These are phyloP conservation scores for Chrysochloris asiatica DNA, from an alignment of 2,113 vertebrate genomes.

Conservation along the genomic window DNA sequence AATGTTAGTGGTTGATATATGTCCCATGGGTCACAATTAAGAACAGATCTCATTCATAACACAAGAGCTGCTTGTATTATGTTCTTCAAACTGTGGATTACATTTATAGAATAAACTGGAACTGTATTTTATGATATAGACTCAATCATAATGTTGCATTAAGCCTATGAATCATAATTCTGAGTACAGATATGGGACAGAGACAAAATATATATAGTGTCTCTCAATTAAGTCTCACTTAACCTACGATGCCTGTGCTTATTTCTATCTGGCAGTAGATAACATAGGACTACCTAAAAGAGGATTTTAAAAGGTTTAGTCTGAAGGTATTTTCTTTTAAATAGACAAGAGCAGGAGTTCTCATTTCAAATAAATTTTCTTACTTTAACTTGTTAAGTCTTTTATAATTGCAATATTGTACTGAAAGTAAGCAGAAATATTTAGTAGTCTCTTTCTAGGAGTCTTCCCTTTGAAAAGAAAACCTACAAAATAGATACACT, in stretches of 20 bases:
- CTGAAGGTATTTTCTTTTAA: slow-evolving; percentile 51
- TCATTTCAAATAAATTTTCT: slow-evolving; percentile 17
- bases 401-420: slow-evolving; percentile 18
- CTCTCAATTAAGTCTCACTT: not conserved
- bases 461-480: not conserved
- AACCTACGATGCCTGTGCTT: not conserved
- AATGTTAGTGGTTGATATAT: no score
- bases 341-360: not conserved
- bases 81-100: not conserved
- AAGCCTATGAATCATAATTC: not conserved
- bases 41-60: no score
- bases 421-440: slow-evolving; percentile 25
- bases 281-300: not conserved
- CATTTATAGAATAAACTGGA: not conserved
- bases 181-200: not conserved
- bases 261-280: not conserved
- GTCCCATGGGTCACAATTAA: no score
- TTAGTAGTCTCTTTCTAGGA: not conserved
- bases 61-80: not conserved
- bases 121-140: not conserved
- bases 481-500: not conserved
- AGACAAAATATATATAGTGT: not conserved
- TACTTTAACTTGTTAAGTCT: not conserved
- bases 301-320: not conserved
- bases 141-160: not conserved